Conservation (phyloP, 2,797 vertebrate species). For the Okamejei kenojei region DNA sequence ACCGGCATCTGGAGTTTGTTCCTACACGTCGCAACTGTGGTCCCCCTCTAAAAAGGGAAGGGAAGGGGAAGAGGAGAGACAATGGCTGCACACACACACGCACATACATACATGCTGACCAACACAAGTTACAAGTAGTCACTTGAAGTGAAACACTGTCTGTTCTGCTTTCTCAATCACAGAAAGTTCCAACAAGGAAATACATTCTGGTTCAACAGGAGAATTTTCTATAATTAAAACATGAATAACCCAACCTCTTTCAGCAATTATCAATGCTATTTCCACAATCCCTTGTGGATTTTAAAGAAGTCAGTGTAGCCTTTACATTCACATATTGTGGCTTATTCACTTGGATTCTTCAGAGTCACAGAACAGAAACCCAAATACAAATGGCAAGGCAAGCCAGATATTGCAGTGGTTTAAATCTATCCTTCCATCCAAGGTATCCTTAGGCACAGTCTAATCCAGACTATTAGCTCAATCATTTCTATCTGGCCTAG, state of each 20-base stretch:
- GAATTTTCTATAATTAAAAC: background rate
- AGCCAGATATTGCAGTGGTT: background rate
- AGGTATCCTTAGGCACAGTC: background rate
- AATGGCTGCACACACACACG: no score
- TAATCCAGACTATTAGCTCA: background rate
- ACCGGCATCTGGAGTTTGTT: no score
- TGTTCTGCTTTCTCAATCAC: background rate
- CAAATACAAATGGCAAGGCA: background rate
- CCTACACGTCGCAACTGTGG: background rate
- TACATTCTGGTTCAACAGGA: background rate
- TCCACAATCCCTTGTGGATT: background rate
- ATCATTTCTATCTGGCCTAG: background rate
- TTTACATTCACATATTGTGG: background rate
- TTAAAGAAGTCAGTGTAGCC: background rate
- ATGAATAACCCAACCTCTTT: background rate
- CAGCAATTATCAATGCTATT: background rate
- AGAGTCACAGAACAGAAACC: background rate
- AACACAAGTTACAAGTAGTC: background rate
- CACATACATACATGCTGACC: background rate
- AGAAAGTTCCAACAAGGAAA: background rate
- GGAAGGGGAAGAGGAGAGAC: no score
- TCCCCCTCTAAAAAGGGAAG: background rate
- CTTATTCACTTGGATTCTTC: background rate
- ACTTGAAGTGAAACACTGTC: constrained; percentile 1
- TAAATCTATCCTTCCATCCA: background rate